These are phyloP conservation scores for Rhopalosiphum nymphaeae DNA, from an alignment of 2,888 invertebrate species.

Conservation along the genomic window DNA sequence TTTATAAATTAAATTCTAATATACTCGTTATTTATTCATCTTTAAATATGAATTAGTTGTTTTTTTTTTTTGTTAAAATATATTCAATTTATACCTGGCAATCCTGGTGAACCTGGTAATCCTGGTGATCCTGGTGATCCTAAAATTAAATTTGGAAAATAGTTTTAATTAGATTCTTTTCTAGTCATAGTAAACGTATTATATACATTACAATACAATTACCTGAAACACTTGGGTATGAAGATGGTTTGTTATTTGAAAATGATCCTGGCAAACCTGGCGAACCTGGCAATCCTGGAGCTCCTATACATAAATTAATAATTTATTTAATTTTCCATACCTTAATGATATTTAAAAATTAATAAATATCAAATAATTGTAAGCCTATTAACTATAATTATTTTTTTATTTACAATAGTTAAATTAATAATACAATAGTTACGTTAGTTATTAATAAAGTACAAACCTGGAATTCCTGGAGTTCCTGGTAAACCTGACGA, in stretches of 20 bases:
- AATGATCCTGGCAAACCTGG: slow-evolving; percentile 68
- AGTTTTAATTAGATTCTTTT: background rate
- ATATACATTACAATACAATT: slow-evolving; percentile 69
- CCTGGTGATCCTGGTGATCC: slow-evolving; percentile 49
- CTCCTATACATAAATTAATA: background rate
- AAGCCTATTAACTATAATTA: background rate
- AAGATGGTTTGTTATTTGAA: slow-evolving; percentile 68
- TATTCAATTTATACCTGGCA: slow-evolving; percentile 56
- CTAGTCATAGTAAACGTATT: background rate
- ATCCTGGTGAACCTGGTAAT: slow-evolving; percentile 65
- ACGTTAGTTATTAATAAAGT: background rate
- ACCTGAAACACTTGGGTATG: slow-evolving; percentile 69
- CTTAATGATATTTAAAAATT: background rate
- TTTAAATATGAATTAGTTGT: background rate
- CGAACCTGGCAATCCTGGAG: slow-evolving; percentile 68
- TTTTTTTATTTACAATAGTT: background rate
- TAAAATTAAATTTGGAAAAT: background rate
- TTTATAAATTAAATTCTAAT: slow-evolving; percentile 38
- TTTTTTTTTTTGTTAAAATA: background rate
- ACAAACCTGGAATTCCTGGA: slow-evolving; percentile 50
- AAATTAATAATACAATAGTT: background rate
- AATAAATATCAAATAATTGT: background rate
- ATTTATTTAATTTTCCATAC: background rate
- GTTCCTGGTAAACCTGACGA: slow-evolving; percentile 63
- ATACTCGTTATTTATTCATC: background rate